Percentiles rank a stretch among this genome's conserved stretches.
Evolutionary conservation across 53 echinoderm and acorn worm genomes (phyloP).

Genomic region (Glandiceps talaboti): DNA sequence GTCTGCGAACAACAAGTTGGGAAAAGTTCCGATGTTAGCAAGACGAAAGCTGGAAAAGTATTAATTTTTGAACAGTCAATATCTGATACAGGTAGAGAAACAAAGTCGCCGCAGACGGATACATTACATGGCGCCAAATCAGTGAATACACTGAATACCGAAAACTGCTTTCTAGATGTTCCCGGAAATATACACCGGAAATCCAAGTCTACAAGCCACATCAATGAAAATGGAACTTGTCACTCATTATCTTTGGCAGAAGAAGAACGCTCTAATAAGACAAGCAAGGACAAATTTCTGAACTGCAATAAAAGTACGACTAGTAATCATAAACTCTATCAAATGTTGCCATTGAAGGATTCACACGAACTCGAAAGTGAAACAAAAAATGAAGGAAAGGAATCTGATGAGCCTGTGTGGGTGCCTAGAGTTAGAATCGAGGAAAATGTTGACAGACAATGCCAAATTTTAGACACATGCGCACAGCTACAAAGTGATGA

Average conservation of each 20-base stretch:
- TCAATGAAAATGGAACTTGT: background rate
- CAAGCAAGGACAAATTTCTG: background rate
- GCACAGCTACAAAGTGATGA: background rate
- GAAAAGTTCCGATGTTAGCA: background rate
- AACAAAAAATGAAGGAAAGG: background rate
- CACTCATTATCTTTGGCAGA: background rate
- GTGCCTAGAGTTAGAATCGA: background rate
- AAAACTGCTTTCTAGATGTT: background rate
- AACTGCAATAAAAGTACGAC: background rate
- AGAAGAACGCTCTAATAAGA: background rate
- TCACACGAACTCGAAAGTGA: no score
- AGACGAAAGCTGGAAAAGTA: background rate
- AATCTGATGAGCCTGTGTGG: background rate
- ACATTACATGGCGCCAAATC: background rate
- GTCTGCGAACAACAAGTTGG: slow-evolving; percentile 3
- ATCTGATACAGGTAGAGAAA: background rate
- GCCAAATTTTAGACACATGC: background rate
- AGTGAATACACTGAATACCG: background rate
- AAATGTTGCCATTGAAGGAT: background rate
- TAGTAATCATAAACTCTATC: no score
- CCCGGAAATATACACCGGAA: background rate
- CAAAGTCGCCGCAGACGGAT: background rate
- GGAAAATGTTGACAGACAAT: background rate
- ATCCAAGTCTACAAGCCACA: background rate
- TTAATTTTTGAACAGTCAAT: background rate